Percentiles rank a stretch among this genome's conserved stretches.
phyloP scores from a whole-genome alignment of 1,140 invertebrate genomes.

The Lepidurus apus region DNA sequence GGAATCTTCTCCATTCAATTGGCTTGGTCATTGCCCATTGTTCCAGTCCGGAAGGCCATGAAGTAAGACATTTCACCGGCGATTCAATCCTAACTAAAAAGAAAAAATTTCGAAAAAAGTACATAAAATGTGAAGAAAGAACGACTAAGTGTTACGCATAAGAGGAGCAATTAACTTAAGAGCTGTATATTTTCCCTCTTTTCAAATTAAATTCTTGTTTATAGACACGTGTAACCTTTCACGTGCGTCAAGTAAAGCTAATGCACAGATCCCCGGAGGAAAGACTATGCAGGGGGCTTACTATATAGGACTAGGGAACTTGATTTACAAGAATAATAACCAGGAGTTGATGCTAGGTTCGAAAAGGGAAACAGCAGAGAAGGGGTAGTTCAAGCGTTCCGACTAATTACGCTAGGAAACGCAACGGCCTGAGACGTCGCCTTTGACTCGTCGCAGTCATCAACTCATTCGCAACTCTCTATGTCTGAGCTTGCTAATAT shows the following conservation, averaged over 20 bases:
- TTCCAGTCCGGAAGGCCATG: not conserved
- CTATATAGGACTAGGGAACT: conserved; percentile 2
- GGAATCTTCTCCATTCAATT: not conserved
- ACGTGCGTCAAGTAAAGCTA: not conserved
- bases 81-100: not conserved
- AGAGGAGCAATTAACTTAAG: not conserved
- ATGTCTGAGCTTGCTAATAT: not conserved
- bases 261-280: not conserved
- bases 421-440: not conserved
- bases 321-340: not conserved
- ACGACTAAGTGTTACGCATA: not conserved
- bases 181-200: not conserved
- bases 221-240: not conserved
- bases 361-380: not conserved
- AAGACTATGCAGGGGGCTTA: not conserved
- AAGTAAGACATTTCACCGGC: not conserved
- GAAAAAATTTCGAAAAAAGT: not conserved
- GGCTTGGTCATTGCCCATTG: not conserved
- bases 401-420: not conserved
- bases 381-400: not conserved
- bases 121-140: not conserved
- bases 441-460: not conserved
- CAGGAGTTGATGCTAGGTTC: not conserved
- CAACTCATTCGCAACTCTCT: not conserved
- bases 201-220: not conserved